Evolutionary conservation across 2,113 vertebrate species (phyloP).

Genomic region (Crotalus viridis): DNA sequence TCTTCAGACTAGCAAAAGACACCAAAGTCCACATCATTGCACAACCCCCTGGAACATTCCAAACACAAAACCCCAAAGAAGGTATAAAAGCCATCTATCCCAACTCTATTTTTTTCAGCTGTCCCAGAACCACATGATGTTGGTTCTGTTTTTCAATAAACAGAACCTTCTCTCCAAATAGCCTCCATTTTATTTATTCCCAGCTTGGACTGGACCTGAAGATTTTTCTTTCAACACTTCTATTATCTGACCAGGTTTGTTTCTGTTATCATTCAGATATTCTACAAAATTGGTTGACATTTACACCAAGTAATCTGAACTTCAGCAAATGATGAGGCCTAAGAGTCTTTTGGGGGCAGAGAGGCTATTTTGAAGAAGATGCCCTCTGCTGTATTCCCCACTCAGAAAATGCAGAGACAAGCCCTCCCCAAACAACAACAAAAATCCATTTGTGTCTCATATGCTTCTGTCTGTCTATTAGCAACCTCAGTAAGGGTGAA

Average conservation of each 20-base stretch:
- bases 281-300: conserved; percentile 56
- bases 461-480: conserved; percentile 26
- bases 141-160: no score
- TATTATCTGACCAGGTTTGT: conserved; percentile 23
- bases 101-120: no score
- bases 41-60: no score
- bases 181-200: no score
- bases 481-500: conserved; percentile 27
- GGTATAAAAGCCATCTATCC: no score
- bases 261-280: conserved; percentile 36
- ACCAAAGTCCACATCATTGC: no score
- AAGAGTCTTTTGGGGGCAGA: conserved; percentile 29
- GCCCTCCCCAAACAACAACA: neutral
- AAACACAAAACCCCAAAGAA: no score
- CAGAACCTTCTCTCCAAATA: no score
- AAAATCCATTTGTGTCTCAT: conserved; percentile 32
- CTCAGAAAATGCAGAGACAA: neutral
- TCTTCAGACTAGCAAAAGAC: no score
- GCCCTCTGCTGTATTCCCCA: conserved; percentile 9
- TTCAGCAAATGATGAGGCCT: conserved; percentile 41
- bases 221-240: neutral
- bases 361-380: conserved; percentile 32
- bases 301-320: conserved; percentile 39
- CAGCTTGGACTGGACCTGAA: no score
- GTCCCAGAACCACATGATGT: no score